Evolutionary conservation across 2,797 vertebrate species (phyloP).

Genomic region (Molothrus ater): DNA sequence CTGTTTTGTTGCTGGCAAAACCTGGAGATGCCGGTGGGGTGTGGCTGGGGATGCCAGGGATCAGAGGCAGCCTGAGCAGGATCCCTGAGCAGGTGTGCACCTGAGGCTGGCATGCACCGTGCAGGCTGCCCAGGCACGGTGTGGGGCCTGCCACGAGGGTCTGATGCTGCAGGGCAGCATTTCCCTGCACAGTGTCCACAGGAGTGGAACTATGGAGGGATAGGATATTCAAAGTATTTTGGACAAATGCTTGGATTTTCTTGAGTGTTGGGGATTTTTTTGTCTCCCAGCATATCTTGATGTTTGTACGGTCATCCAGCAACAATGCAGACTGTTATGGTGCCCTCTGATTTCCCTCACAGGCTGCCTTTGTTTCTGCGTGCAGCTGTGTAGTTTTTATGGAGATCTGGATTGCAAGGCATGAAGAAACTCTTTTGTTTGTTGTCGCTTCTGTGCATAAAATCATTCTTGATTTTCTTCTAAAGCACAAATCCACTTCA

Average conservation of each 20-base stretch:
- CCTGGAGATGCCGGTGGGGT: background rate
- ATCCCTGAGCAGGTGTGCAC: background rate
- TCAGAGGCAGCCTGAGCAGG: background rate
- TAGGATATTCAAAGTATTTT: background rate
- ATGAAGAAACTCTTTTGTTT: slow-evolving; percentile 63
- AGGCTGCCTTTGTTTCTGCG: background rate
- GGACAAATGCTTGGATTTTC: background rate
- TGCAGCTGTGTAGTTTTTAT: slow-evolving; percentile 61
- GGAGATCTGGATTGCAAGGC: slow-evolving; percentile 26
- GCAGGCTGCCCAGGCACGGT: background rate
- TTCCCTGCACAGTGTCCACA: background rate
- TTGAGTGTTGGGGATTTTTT: background rate
- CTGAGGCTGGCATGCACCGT: background rate
- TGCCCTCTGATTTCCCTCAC: slow-evolving; percentile 30
- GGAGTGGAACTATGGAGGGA: background rate
- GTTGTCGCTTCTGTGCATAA: slow-evolving; percentile 25
- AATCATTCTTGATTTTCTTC: slow-evolving; percentile 56
- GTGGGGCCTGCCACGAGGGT: rapidly evolving
- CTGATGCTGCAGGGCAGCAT: background rate
- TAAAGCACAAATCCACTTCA: slow-evolving; percentile 52
- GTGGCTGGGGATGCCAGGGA: background rate
- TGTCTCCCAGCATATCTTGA: background rate
- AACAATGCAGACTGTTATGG: slow-evolving; percentile 43
- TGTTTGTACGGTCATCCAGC: background rate
- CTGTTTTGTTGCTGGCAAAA: background rate